These are phyloP conservation scores for Girardia tigrina DNA, from an alignment of 2,888 invertebrate species.

Conservation along the genomic window DNA sequence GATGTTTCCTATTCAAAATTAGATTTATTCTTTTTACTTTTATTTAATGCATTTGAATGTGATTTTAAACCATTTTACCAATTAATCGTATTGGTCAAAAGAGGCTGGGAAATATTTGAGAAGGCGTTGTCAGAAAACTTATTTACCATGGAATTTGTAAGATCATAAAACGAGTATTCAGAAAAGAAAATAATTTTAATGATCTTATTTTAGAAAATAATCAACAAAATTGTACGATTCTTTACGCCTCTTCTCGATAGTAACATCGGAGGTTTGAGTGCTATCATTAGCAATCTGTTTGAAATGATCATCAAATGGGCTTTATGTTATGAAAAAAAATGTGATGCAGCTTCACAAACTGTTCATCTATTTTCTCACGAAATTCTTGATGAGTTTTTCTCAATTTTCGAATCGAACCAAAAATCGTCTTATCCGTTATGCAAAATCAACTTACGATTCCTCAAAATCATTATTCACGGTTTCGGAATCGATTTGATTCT, in stretches of 20 bases:
- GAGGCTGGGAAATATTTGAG: background rate
- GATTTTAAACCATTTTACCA: conserved; percentile 14
- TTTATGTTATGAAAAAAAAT: background rate
- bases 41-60: background rate
- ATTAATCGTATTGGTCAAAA: background rate
- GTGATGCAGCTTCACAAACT: background rate
- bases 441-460: conserved; percentile 6
- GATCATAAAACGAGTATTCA: too few relatives aligned
- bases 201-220: background rate
- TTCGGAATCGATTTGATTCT: background rate
- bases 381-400: background rate
- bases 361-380: background rate
- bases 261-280: background rate
- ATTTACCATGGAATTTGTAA: background rate
- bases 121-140: background rate
- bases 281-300: background rate
- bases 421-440: background rate
- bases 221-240: background rate
- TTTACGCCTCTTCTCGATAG: background rate
- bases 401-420: background rate
- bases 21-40: background rate
- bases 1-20: background rate
- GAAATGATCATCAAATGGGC: background rate
- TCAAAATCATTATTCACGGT: background rate
- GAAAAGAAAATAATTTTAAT: too few relatives aligned